phyloP scores from a whole-genome alignment of 2,797 vertebrate species.

The Diglossa cyanea region DNA sequence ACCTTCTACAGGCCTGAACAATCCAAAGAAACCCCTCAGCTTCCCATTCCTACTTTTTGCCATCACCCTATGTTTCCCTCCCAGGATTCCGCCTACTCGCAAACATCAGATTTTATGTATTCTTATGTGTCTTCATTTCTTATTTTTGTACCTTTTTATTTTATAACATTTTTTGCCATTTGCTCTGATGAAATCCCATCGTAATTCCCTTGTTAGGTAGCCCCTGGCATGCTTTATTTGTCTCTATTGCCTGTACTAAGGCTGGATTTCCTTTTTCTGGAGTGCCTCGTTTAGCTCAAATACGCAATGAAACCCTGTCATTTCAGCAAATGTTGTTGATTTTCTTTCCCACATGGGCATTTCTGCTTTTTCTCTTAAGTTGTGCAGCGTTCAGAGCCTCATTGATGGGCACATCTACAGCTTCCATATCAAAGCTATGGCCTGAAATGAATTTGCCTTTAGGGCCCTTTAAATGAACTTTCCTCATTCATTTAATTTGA shows the following conservation, averaged over 20 bases:
- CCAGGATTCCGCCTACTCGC: not conserved
- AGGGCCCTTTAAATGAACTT: conserved; percentile 35
- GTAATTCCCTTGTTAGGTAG: conserved; percentile 50
- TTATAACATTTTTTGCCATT: conserved; percentile 6
- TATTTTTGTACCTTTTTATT: conserved; percentile 12
- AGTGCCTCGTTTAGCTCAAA: not conserved
- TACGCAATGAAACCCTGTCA: not conserved
- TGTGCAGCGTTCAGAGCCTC: conserved; percentile 12
- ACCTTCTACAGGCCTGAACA: not conserved
- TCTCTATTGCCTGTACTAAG: not conserved
- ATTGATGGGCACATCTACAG: not conserved
- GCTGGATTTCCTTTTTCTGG: conserved; percentile 46
- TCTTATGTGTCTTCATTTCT: not conserved
- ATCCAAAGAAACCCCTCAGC: not conserved
- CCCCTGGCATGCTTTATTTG: conserved; percentile 12
- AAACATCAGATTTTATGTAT: not conserved
- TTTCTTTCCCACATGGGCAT: conserved; percentile 15
- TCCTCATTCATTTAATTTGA: conserved; percentile 44
- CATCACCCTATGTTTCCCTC: not conserved
- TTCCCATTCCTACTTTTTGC: not conserved
- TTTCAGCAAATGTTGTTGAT: conserved; percentile 21
- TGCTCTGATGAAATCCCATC: conserved; percentile 21
- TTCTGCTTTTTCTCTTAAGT: conserved; percentile 36
- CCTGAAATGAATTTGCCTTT: conserved; percentile 27
- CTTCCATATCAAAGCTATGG: not conserved